These are phyloP conservation scores for Caerostris extrusa DNA, from an alignment of 1,140 invertebrate genomes.

Conservation along the genomic window DNA sequence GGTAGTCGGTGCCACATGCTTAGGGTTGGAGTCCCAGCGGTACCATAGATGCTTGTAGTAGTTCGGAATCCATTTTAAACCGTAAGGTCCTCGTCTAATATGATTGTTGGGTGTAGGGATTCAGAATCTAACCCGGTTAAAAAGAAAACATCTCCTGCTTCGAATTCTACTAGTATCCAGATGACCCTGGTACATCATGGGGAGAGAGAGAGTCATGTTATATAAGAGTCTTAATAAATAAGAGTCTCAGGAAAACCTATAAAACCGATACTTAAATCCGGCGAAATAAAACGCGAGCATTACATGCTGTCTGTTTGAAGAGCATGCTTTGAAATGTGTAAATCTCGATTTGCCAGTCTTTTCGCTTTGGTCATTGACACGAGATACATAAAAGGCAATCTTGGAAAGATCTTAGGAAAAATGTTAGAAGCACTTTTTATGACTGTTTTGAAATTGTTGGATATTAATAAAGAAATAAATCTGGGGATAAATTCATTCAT, in stretches of 20 bases:
- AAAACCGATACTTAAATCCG: conserved; percentile 27
- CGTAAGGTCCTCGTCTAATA: no score
- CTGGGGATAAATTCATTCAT: no score
- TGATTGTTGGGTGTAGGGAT: no score
- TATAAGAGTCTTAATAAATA: background rate
- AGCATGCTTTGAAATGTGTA: conserved; percentile 16
- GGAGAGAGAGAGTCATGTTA: no score
- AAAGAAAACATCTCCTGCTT: no score
- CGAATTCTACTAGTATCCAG: no score
- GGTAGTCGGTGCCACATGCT: no score
- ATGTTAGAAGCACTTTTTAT: background rate
- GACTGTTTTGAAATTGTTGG: background rate
- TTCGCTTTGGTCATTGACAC: background rate
- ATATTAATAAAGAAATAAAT: background rate
- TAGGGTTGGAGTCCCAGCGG: no score
- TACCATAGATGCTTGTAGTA: no score
- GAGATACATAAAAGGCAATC: background rate
- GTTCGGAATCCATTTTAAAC: no score
- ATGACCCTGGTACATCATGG: no score
- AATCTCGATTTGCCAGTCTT: background rate
- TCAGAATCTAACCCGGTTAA: no score
- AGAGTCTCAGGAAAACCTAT: conserved; percentile 4
- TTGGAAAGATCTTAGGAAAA: background rate
- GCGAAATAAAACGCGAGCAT: conserved; percentile 4
- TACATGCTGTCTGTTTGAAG: background rate